phyloP scores from a whole-genome alignment of 1,140 invertebrate species.

The Chionoecetes opilio region DNA sequence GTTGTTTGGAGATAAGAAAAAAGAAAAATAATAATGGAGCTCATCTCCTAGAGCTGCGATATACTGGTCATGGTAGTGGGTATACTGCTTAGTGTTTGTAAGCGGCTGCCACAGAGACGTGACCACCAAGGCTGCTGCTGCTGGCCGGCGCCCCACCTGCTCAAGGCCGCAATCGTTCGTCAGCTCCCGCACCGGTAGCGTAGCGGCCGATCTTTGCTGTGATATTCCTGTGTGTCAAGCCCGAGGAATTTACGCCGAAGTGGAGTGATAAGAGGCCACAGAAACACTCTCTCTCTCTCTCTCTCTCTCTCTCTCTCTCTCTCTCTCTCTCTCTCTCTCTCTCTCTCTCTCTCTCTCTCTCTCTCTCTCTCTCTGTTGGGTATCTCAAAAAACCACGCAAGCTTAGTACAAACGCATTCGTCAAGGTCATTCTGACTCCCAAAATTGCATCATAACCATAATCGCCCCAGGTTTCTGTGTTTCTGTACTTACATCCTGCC shows the following conservation, averaged over 20 bases:
- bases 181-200: background rate
- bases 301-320: constrained; percentile 55
- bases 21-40: background rate
- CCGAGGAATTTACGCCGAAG: background rate
- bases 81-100: constrained; percentile 6
- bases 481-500: background rate
- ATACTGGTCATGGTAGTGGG: constrained; percentile 16
- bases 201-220: background rate
- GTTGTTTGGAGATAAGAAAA: background rate
- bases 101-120: background rate
- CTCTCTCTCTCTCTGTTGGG: background rate
- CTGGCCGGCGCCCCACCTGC: background rate
- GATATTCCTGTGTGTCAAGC: constrained; percentile 19
- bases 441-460: background rate
- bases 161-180: constrained; percentile 6
- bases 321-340: constrained; percentile 50
- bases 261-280: background rate
- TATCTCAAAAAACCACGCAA: background rate
- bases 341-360: constrained; percentile 52
- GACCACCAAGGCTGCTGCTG: background rate
- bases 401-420: background rate
- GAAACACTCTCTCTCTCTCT: constrained; percentile 41
- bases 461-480: background rate
- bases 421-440: background rate
- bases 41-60: constrained; percentile 27